Base-by-base conservation (phyloP, 2,113 vertebrate genomes). In the Fregetta grallaria region DNA sequence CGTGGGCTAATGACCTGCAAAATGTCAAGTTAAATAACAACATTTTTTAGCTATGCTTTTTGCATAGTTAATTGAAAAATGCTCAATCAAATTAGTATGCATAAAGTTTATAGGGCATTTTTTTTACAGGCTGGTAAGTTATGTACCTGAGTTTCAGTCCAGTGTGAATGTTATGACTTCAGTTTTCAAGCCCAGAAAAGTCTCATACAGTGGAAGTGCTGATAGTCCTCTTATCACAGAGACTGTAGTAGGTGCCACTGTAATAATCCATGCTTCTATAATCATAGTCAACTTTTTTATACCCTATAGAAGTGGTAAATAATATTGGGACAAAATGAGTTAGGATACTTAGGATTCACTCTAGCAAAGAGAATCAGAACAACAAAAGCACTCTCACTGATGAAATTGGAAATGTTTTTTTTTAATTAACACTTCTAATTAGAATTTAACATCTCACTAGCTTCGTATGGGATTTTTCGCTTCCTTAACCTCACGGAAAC, bases 371-470 rank as follows among this genome's bases (percentile, higher is more conserved):
- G 98, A 98, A 96, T 97, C 96, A 52, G 96, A 98, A 98, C 98
- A 98, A 98, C 98, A 98, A 98, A 98, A 98, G 97, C 97, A 98
- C 98, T 98, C 98, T 98, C 97, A 93, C 97, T 98, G 98, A 98
- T 98, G 98, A 98, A 98, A 98, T 98, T 98, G 98, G 98, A 98
- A 98, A 98, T 97, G 97, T 97, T 98, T 98, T 98, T 98, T 98
- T 98, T 98, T 98, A 98, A 98, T 98, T 98, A 98, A 98, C 98
- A 98, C 98, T 98, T 98, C 98, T 98, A 98, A 98, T 98, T 98
- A 98, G 98, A 98, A 98, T 98, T 98, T 98, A 98, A 98, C 98
- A 98, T 98, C 98, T 98, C 98, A 98, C 98, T 98, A 98, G 98
- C 97, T 98, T 98, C 97, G 97, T 98, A 98, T 98, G 98, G 98